Conservation (phyloP, 2,113 vertebrate species). For the Mus spicilegus region DNA sequence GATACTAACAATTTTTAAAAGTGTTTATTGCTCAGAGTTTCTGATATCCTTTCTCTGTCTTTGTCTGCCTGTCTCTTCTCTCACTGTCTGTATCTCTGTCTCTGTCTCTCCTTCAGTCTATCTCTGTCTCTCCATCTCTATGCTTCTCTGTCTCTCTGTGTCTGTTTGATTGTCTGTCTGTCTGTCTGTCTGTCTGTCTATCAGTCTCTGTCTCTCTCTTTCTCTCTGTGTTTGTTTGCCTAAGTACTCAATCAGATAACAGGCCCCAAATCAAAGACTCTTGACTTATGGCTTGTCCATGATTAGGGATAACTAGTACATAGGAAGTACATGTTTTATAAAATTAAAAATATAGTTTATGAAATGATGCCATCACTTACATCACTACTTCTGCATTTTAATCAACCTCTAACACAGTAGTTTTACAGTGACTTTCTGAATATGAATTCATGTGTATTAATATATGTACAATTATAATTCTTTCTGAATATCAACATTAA, state of each 20-base stretch:
- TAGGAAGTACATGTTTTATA: not conserved
- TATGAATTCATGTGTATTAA: not conserved
- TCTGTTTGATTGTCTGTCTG: not conserved
- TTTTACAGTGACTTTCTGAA: constrained; percentile 40
- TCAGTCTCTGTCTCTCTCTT: not conserved
- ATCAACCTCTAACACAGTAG: not conserved
- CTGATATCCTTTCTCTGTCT: not conserved
- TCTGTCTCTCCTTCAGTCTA: too few relatives aligned
- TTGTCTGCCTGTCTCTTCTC: not conserved
- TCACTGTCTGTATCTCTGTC: too few relatives aligned
- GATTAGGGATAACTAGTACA: not conserved
- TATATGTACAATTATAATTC: not conserved
- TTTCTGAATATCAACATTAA: constrained; percentile 26
- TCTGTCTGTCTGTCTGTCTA: not conserved
- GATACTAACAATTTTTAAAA: not conserved
- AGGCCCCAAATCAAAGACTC: not conserved
- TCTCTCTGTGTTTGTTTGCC: not conserved
- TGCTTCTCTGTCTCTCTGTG: not conserved
- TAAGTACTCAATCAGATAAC: not conserved
- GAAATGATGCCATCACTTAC: not conserved
- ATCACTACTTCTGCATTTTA: constrained; percentile 37
- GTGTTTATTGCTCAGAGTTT: not conserved
- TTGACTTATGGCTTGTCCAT: not conserved
- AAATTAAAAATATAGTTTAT: not conserved
- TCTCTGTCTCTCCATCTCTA: not conserved